Conservation (phyloP, 1,140 invertebrate species). For the Bombus pascuorum region DNA sequence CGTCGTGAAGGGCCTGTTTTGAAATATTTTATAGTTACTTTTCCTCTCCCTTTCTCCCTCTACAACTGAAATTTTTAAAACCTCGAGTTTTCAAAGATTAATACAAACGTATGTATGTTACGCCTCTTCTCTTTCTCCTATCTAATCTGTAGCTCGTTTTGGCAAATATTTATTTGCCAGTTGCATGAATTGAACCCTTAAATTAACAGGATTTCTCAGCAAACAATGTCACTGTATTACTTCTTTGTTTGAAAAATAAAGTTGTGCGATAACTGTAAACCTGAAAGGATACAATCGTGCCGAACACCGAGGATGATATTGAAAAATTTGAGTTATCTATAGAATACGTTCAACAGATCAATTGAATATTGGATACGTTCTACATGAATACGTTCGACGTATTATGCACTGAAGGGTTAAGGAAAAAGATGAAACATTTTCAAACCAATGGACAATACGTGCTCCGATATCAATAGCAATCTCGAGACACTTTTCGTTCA, state of each 20-base stretch:
- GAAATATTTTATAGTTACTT: not conserved
- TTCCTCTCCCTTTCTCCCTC: not conserved
- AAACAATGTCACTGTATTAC: not conserved
- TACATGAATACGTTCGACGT: not conserved
- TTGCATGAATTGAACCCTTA: not conserved
- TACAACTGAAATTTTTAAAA: not conserved
- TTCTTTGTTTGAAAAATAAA: too few species aligned
- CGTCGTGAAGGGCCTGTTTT: conserved; percentile 3
- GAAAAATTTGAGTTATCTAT: not conserved
- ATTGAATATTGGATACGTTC: not conserved
- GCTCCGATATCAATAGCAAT: not conserved
- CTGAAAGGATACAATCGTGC: too few species aligned
- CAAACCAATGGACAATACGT: not conserved
- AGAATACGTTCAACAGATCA: not conserved
- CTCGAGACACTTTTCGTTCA: not conserved
- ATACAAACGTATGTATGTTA: not conserved
- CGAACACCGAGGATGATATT: too few species aligned
- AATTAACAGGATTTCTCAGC: not conserved
- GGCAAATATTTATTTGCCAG: not conserved
- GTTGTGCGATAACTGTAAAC: too few species aligned
- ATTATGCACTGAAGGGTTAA: too few species aligned
- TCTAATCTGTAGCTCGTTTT: not conserved
- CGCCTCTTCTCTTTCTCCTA: too few species aligned
- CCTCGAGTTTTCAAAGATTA: not conserved
- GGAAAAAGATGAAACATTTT: not conserved